phyloP scores from a whole-genome alignment of 2,888 invertebrate species.

The Eristalis pertinax region DNA sequence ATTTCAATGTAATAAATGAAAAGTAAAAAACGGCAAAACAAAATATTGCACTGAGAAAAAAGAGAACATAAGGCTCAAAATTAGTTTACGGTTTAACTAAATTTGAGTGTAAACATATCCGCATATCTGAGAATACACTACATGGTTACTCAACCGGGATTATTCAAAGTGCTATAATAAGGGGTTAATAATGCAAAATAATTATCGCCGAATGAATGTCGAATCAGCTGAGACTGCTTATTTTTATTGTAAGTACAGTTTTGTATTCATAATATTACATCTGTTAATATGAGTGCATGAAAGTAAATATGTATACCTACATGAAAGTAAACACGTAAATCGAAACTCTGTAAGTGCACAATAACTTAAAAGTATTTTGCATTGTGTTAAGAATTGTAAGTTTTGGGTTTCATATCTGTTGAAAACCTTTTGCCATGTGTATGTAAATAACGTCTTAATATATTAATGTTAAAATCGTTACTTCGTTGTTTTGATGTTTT shows the following conservation, averaged over 20 bases:
- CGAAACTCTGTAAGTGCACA: no score
- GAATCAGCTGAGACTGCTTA: conserved; percentile 81
- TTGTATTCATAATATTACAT: neutral
- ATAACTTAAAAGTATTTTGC: no score
- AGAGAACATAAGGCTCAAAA: neutral
- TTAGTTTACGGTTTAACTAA: neutral
- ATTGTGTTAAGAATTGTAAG: neutral
- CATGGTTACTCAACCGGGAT: conserved; percentile 67
- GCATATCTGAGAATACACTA: conserved; percentile 1
- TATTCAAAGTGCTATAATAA: conserved; percentile 72
- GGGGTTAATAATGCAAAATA: conserved; percentile 80
- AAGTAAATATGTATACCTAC: neutral
- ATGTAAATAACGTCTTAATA: neutral
- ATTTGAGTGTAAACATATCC: neutral
- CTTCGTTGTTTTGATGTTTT: no score
- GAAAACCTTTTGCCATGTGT: neutral
- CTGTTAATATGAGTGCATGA: neutral
- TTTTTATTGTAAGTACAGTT: conserved; percentile 80
- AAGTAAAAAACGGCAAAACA: neutral
- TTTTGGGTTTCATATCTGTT: neutral
- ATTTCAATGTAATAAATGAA: conserved; percentile 24
- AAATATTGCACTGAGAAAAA: neutral
- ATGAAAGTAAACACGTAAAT: neutral
- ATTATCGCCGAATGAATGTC: conserved; percentile 81
- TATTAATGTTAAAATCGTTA: neutral